phyloP scores from a whole-genome alignment of 2,113 vertebrate genomes.

The Myiozetetes cayanensis region DNA sequence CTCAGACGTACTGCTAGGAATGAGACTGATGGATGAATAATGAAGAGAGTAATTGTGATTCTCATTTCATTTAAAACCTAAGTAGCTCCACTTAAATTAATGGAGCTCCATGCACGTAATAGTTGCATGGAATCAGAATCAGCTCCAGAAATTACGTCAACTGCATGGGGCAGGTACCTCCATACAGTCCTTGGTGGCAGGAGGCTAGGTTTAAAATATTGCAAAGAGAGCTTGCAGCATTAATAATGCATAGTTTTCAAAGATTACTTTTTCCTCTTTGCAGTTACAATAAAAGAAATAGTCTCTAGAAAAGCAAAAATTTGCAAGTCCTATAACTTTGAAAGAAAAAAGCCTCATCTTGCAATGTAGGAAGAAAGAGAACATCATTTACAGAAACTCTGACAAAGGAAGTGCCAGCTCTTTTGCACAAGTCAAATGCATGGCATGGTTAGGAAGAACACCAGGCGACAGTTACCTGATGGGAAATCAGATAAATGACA shows the following conservation, averaged over 20 bases:
- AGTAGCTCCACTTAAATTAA: neutral
- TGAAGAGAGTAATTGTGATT: slow-evolving; percentile 5
- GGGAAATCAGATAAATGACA: slow-evolving; percentile 36
- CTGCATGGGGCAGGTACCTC: neutral
- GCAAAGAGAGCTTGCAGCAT: neutral
- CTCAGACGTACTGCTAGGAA: neutral
- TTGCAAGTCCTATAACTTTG: neutral
- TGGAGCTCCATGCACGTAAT: neutral
- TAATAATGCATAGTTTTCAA: slow-evolving; percentile 19
- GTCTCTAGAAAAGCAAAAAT: slow-evolving; percentile 13
- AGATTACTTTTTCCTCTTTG: neutral
- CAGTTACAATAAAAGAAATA: neutral
- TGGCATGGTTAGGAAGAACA: neutral
- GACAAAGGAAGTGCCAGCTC: neutral
- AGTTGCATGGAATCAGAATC: neutral
- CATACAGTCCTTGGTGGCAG: neutral
- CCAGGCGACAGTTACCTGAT: neutral
- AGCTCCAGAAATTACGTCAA: neutral
- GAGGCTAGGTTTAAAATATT: neutral
- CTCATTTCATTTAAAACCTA: slow-evolving; percentile 33
- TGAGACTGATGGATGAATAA: slow-evolving; percentile 32
- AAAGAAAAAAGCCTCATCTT: neutral
- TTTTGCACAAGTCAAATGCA: neutral
- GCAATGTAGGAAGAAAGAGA: neutral
- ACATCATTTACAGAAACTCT: neutral